A percentile compares a stretch with the other conserved stretches of the same genome.
phyloP scores from a whole-genome alignment of 1,140 invertebrate genomes.

The Drosophila insularis region DNA sequence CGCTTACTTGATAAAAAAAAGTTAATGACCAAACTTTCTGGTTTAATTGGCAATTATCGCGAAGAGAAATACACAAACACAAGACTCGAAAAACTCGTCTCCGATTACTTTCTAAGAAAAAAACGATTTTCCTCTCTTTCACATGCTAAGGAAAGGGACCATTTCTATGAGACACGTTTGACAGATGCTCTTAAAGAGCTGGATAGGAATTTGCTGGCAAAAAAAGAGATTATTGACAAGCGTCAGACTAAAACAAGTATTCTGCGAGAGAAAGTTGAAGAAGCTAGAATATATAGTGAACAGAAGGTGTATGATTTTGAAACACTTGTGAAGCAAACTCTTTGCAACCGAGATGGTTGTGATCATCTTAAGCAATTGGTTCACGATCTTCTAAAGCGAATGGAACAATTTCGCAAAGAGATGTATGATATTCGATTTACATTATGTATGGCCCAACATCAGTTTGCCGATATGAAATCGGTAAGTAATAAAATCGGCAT shows the following conservation, averaged over 20 bases:
- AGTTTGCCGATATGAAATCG: constrained; percentile 3
- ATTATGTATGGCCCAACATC: constrained; percentile 29
- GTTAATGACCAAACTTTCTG: background rate
- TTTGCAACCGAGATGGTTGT: constrained; percentile 10
- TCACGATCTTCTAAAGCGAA: background rate
- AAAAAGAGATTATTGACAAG: background rate
- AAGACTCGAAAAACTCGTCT: background rate
- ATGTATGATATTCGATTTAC: constrained; percentile 9
- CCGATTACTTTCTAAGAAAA: constrained; percentile 18
- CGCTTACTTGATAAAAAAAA: constrained; percentile 30
- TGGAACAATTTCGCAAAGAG: constrained; percentile 28
- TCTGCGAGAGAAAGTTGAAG: background rate
- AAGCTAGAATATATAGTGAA: fast-evolving
- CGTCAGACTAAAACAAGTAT: background rate
- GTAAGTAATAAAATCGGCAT: constrained; percentile 8
- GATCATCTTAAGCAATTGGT: background rate
- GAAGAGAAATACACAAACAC: background rate
- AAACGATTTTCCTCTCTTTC: background rate
- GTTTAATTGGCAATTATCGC: background rate
- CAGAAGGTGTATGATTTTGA: constrained; percentile 2
- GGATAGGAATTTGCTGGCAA: constrained; percentile 14
- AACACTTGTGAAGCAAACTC: background rate
- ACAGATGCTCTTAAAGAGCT: background rate
- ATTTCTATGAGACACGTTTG: background rate
- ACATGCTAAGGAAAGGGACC: fast-evolving